A percentile compares a stretch with the other conserved stretches of the same genome.
These are phyloP conservation scores for Ectemnius cavifrons DNA, from an alignment of 2,888 invertebrate genomes.

Conservation along the genomic window DNA sequence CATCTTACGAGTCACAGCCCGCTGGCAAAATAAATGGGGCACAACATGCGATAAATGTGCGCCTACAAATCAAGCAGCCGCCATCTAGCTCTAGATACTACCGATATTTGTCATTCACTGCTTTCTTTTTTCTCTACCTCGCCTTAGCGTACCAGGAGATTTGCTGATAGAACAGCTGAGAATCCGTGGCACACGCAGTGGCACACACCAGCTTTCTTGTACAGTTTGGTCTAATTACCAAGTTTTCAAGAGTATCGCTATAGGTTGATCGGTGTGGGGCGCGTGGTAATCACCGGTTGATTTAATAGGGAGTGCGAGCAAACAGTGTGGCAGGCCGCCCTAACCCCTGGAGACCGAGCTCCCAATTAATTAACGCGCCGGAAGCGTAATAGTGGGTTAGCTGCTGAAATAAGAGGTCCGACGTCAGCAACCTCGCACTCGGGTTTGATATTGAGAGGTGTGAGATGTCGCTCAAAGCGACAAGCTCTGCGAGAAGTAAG, in stretches of 20 bases:
- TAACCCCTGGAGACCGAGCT: not conserved
- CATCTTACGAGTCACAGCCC: not conserved
- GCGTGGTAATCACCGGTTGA: not conserved
- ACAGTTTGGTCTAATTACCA: too few relatives aligned
- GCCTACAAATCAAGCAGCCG: not conserved
- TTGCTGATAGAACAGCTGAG: too few relatives aligned
- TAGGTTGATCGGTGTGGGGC: not conserved
- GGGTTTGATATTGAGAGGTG: not conserved
- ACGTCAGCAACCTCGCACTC: not conserved
- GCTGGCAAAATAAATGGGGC: slow-evolving; percentile 50
- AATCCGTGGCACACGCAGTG: too few relatives aligned
- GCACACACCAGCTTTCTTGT: too few relatives aligned
- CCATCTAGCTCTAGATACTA: not conserved
- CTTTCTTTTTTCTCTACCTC: not conserved
- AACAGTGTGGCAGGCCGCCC: not conserved
- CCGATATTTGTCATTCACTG: not conserved
- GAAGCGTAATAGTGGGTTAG: slow-evolving; percentile 4
- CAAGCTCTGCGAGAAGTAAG: not conserved
- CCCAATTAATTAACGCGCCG: not conserved
- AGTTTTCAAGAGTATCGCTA: too few relatives aligned
- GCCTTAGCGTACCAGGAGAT: too few relatives aligned
- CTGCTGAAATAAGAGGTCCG: not conserved
- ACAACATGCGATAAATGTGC: slow-evolving; percentile 5
- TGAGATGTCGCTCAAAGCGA: slow-evolving; percentile 9
- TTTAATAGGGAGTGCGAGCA: not conserved